Conservation (phyloP, 2,797 vertebrate species). For the Pantherophis vulpinus region DNA sequence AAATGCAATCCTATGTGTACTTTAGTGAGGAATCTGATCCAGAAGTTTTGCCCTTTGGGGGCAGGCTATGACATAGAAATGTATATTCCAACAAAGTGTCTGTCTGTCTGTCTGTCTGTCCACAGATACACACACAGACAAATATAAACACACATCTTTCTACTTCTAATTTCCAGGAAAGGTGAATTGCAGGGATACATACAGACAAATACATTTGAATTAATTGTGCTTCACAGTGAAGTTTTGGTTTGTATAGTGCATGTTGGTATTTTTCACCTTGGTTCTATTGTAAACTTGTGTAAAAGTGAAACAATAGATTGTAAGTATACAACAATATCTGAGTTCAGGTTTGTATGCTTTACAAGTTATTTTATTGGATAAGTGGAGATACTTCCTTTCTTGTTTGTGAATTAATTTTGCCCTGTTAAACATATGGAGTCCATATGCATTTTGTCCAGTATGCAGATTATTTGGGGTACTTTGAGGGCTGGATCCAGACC, state of each 20-base stretch:
- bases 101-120: too few relatives aligned
- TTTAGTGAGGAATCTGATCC: neutral
- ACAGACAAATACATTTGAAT: neutral
- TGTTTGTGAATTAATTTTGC: neutral
- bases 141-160: neutral
- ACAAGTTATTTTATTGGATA: neutral
- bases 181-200: neutral
- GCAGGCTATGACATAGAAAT: neutral
- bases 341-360: neutral
- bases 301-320: neutral
- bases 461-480: neutral
- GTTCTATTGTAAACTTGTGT: neutral
- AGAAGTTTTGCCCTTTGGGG: neutral
- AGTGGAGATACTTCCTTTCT: neutral
- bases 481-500: neutral
- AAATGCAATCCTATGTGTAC: neutral
- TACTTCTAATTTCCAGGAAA: neutral
- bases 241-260: neutral
- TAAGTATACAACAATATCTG: neutral
- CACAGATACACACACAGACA: neutral
- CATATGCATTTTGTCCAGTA: neutral
- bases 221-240: neutral
- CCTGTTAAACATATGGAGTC: neutral
- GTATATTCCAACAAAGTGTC: neutral
- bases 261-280: neutral